phyloP scores from a whole-genome alignment of 2,888 invertebrate species.

The Ectemnius lituratus region DNA sequence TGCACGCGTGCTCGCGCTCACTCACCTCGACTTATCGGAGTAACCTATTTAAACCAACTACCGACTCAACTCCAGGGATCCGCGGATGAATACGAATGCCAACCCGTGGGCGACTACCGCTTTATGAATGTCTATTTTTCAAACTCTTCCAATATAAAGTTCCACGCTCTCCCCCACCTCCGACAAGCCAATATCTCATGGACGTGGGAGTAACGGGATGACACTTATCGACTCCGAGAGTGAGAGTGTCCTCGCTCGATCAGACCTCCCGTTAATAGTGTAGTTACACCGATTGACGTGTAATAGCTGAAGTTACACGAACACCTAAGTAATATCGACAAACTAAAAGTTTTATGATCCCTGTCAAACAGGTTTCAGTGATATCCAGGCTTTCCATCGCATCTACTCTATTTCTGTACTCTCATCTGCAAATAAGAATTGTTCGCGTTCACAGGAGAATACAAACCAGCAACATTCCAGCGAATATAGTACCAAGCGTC shows the following conservation, averaged over 20 bases:
- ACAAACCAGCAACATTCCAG: slow-evolving; percentile 47
- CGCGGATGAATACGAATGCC: slow-evolving; percentile 12
- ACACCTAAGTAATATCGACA: no score
- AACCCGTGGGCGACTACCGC: not conserved
- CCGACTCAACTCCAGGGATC: slow-evolving; percentile 24
- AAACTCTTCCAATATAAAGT: no score
- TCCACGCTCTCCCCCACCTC: no score
- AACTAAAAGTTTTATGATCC: slow-evolving; percentile 34
- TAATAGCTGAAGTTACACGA: no score
- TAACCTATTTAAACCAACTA: slow-evolving; percentile 32
- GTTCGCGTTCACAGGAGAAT: slow-evolving; percentile 9
- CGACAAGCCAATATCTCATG: no score
- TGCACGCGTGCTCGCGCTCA: not conserved
- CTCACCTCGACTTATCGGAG: slow-evolving; percentile 29
- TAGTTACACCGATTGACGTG: no score
- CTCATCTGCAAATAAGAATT: slow-evolving; percentile 43
- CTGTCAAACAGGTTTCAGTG: slow-evolving; percentile 5
- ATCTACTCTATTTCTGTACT: slow-evolving; percentile 38
- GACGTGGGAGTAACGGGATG: no score
- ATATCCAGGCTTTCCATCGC: slow-evolving; percentile 29
- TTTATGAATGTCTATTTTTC: no score
- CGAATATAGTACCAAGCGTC: slow-evolving; percentile 14
- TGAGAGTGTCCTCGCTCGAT: no score
- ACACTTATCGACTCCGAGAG: no score
- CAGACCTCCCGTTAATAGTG: no score